Evolutionary conservation across 2,797 vertebrate species (phyloP), one percentile per base, ranked within the genome.

Genomic region (Schizothorax lantsangensis): DNA sequence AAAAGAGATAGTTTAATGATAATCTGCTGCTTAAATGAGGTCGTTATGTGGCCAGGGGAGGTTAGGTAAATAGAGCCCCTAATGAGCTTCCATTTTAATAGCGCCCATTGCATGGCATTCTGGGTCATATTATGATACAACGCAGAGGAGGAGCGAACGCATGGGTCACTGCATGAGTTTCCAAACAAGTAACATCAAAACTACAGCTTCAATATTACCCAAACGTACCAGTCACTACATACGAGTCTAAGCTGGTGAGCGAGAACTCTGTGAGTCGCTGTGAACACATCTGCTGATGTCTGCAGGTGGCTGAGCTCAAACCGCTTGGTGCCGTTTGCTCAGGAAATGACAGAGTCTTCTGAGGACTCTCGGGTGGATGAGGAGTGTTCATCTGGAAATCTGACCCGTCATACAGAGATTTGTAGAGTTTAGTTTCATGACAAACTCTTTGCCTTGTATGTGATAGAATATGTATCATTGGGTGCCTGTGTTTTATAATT

Each of bases 1-100:
- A 36, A 86, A 75, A 86, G 17, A 88, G 74, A 87, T 59, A 14
- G 84, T 92, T 92, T 91, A 92, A 92, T 94, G 94, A 94, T 94
- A 93, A 93, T 75, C 52, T 87, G 75, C 68, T 75, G 47, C 69
- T 83, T 84, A 88, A 83, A 88, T 87, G 75, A 88, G 81, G 33
- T 88, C 68, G 57, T 88, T 84, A 88, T 93, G 92, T 92, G 57
- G 79, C 86, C 92, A 89, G 88, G 87, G 88, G 90, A 92, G 93
- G 93, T 93, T 81, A 86, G 84, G 82, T 88, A 88, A 90, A 89
- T 82, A 86, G 23, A 83, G 64, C 64, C 47, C 68, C 83, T 91
- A 88, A 88, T 88, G 88, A 89, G 75, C 45, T 90, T 83, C 38
- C 30, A 47, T 86, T 73, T 87, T 89, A 83, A 87, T 89, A 83